Percentiles rank a stretch among this genome's conserved stretches.
These are phyloP conservation scores for Gallinago paraguaiae DNA, from an alignment of 2,113 vertebrate genomes.

Conservation along the genomic window DNA sequence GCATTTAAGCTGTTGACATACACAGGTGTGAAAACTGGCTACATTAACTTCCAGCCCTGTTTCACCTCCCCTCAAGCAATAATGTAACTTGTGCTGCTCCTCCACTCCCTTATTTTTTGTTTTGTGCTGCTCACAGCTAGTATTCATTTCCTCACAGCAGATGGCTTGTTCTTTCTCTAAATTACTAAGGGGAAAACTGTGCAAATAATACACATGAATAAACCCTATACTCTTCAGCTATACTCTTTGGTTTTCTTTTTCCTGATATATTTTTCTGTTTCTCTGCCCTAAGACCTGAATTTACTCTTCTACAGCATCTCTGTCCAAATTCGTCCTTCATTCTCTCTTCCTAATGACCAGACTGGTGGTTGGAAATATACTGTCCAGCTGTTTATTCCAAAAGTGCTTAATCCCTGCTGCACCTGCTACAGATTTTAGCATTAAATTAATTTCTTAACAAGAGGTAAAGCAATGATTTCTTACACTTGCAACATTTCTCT, in stretches of 20 bases:
- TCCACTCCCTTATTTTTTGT: background rate
- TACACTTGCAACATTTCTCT: background rate
- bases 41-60: background rate
- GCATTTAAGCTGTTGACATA: background rate
- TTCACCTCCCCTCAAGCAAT: background rate
- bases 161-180: background rate
- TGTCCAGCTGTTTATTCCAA: conserved; percentile 16
- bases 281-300: rapidly evolving
- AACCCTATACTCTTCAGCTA: background rate
- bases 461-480: background rate
- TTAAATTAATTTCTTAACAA: conserved; percentile 4
- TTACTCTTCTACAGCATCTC: background rate
- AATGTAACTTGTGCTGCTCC: background rate
- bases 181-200: background rate
- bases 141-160: background rate
- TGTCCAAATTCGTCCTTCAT: background rate
- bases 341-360: background rate
- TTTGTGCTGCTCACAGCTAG: background rate
- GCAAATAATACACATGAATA: background rate
- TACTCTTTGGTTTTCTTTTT: background rate
- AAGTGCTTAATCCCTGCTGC: conserved; percentile 38
- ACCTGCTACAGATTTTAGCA: conserved; percentile 15
- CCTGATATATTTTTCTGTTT: background rate
- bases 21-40: background rate
- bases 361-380: background rate